phyloP scores from a whole-genome alignment of 2,113 vertebrate species.

The Dunckerocampus dactyliophorus region DNA sequence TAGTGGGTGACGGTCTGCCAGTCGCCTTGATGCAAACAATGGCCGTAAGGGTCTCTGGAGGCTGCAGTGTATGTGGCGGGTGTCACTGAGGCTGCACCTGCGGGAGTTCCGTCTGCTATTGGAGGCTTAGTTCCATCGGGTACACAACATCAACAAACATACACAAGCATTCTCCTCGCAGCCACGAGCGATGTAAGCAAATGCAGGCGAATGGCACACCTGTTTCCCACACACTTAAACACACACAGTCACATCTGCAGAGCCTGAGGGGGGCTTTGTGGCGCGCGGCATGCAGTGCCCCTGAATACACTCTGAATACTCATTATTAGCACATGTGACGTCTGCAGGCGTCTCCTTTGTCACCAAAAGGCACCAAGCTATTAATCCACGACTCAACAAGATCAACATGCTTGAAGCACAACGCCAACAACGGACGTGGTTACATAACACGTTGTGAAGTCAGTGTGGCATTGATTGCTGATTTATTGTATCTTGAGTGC shows the following conservation, averaged over 20 bases:
- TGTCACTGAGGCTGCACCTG: background rate
- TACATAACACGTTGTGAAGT: background rate
- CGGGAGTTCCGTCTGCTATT: too few species aligned
- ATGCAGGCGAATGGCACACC: background rate
- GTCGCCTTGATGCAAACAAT: background rate
- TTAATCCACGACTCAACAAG: background rate
- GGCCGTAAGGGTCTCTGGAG: background rate
- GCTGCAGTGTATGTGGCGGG: background rate
- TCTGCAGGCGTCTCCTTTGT: background rate
- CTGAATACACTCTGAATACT: conserved; percentile 8
- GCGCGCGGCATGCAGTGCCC: background rate
- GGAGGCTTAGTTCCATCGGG: background rate
- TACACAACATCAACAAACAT: background rate
- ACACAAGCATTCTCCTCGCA: background rate
- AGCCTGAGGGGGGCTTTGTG: background rate
- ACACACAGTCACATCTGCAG: conserved; percentile 6
- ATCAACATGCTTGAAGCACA: background rate
- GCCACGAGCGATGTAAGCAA: background rate
- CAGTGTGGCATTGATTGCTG: background rate
- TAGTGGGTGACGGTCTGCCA: background rate
- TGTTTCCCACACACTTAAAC: conserved; percentile 5
- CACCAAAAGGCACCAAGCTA: background rate
- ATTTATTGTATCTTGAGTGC: too few species aligned
- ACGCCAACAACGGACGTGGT: background rate
- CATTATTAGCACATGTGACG: conserved; percentile 1